Conservation (phyloP, 2,797 vertebrate species). For the Propithecus deckenii region DNA sequence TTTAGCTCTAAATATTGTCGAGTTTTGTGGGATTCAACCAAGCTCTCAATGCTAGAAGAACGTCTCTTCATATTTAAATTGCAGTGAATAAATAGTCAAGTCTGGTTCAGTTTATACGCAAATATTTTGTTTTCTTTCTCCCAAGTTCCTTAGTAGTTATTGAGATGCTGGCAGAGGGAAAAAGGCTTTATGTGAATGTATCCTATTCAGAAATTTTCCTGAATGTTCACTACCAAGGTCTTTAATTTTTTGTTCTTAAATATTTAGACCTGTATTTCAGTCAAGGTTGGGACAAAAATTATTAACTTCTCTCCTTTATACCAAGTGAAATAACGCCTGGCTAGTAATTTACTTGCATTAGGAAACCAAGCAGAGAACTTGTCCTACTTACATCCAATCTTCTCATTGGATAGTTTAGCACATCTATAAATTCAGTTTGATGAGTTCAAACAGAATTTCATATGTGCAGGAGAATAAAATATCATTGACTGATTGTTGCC, state of each 20-base stretch:
- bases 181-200: background rate
- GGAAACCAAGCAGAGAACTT: constrained; percentile 30
- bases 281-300: constrained; percentile 58
- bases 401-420: constrained; percentile 44
- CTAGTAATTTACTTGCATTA: constrained; percentile 60
- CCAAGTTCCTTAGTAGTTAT: constrained; percentile 6
- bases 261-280: constrained; percentile 27
- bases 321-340: constrained; percentile 33
- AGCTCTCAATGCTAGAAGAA: constrained; percentile 57
- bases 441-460: constrained; percentile 69
- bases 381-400: background rate
- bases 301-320: constrained; percentile 14
- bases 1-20: constrained; percentile 38
- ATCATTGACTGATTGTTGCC: constrained; percentile 38
- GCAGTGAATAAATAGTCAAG: constrained; percentile 44
- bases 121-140: constrained; percentile 60
- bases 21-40: constrained; percentile 60
- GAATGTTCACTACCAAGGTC: constrained; percentile 34
- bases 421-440: constrained; percentile 70
- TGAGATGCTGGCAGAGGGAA: background rate
- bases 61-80: constrained; percentile 57
- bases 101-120: constrained; percentile 11
- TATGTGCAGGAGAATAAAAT: constrained; percentile 61
- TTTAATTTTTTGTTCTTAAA: constrained; percentile 60
- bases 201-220: constrained; percentile 54